These are phyloP conservation scores for Leptinotarsa tumamoca DNA, from an alignment of 2,888 invertebrate genomes.

Conservation along the genomic window DNA sequence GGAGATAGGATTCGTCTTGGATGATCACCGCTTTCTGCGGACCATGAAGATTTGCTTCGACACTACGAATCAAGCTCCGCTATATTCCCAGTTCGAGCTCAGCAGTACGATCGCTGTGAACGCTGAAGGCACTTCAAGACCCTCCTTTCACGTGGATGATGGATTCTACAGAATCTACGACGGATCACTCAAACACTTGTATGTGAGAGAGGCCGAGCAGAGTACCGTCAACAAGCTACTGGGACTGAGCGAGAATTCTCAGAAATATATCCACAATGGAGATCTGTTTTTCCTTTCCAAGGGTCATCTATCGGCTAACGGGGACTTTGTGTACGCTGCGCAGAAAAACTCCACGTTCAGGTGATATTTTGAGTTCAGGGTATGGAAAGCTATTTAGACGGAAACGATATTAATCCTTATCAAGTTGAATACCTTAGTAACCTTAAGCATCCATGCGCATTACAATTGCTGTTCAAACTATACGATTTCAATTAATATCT, in stretches of 20 bases:
- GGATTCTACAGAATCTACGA: constrained; percentile 65
- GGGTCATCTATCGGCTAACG: constrained; percentile 74
- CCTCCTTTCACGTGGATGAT: constrained; percentile 65
- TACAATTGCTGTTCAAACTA: too few species aligned
- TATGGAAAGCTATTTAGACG: too few species aligned
- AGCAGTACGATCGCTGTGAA: constrained; percentile 67
- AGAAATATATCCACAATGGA: constrained; percentile 66
- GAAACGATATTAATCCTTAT: too few species aligned
- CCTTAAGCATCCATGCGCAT: too few species aligned
- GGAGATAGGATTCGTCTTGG: constrained; percentile 69
- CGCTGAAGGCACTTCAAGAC: constrained; percentile 68
- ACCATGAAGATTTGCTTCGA: constrained; percentile 71
- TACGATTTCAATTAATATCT: too few species aligned
- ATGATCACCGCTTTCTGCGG: constrained; percentile 65
- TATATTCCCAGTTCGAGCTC: constrained; percentile 70
- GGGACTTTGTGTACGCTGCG: constrained; percentile 72
- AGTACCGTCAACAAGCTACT: constrained; percentile 57
- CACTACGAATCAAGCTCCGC: constrained; percentile 65
- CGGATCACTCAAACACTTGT: constrained; percentile 56
- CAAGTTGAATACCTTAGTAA: too few species aligned
- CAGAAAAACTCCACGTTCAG: constrained; percentile 73
- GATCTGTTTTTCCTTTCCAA: constrained; percentile 68
- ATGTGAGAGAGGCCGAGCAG: constrained; percentile 56
- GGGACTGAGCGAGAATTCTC: constrained; percentile 51
- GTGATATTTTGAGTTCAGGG: constrained; percentile 57